Evolutionary conservation across 2,797 vertebrate species (phyloP).

Genomic region (Diglossa cyanea): DNA sequence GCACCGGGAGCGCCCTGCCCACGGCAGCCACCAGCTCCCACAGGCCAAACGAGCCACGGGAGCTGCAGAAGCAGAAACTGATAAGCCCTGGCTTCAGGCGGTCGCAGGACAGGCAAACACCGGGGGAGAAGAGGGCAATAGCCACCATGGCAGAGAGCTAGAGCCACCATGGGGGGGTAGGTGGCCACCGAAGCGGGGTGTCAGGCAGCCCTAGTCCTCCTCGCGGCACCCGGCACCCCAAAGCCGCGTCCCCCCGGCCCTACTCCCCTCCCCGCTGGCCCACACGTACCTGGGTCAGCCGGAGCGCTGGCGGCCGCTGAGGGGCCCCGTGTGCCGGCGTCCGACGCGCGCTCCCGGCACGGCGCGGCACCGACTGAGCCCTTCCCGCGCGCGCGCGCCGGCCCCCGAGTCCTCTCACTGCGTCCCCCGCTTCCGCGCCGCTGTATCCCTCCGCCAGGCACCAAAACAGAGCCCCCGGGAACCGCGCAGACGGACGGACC

Average conservation of each 20-base stretch:
- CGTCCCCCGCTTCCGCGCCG: fast-evolving
- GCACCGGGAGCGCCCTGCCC: fast-evolving
- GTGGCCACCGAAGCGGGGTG: fast-evolving
- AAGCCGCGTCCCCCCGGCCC: neutral
- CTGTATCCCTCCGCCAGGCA: neutral
- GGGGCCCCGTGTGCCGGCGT: neutral
- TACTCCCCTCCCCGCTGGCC: neutral
- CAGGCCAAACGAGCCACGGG: fast-evolving
- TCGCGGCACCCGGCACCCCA: neutral
- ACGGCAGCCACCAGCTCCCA: fast-evolving
- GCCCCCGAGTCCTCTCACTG: fast-evolving
- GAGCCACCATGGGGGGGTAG: fast-evolving
- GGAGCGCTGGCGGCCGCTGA: neutral
- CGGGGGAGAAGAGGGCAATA: fast-evolving
- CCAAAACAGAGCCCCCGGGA: fast-evolving
- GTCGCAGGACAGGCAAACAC: neutral
- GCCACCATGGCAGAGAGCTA: fast-evolving
- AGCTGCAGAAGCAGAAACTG: fast-evolving
- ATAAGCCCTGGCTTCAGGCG: fast-evolving
- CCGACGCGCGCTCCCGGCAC: neutral
- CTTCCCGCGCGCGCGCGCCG: neutral
- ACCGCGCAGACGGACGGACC: fast-evolving
- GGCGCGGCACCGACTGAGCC: neutral
- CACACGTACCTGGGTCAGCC: neutral
- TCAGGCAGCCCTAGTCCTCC: neutral